These are phyloP conservation scores for Falco punctatus DNA, from an alignment of 2,113 vertebrate genomes.

Conservation along the genomic window DNA sequence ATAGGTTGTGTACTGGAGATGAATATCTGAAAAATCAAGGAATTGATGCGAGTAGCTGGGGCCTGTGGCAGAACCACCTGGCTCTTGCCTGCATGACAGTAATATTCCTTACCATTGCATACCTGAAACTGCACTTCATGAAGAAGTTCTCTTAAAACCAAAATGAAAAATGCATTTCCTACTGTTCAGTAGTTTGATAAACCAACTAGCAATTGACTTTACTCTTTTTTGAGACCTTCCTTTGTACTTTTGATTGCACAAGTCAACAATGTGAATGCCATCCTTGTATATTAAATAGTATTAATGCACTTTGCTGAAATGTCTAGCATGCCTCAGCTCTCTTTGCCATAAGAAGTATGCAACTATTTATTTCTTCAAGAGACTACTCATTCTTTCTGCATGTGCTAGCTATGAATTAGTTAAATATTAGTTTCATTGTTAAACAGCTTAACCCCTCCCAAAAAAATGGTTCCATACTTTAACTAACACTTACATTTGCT, in stretches of 20 bases:
- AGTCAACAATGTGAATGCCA: neutral
- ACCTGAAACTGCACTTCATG: constrained; percentile 87
- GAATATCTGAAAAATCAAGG: constrained; percentile 78
- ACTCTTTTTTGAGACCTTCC: neutral
- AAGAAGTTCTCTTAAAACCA: constrained; percentile 86
- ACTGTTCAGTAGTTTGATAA: neutral
- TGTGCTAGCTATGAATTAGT: neutral
- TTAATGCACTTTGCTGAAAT: neutral
- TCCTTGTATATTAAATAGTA: neutral
- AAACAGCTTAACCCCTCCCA: too few species aligned
- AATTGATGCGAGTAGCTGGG: constrained; percentile 81
- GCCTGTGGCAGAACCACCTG: constrained; percentile 89
- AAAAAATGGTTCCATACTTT: neutral
- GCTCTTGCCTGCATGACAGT: constrained; percentile 82
- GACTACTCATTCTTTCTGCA: neutral
- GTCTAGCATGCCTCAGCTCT: neutral
- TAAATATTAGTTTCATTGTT: neutral
- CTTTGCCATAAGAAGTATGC: neutral
- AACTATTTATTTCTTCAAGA: neutral
- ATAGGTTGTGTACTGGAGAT: constrained; percentile 82
- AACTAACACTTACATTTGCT: neutral
- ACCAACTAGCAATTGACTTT: neutral
- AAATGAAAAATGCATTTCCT: neutral
- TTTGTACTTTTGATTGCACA: neutral
- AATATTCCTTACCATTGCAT: constrained; percentile 85